A percentile compares a stretch with the other conserved stretches of the same genome.
Evolutionary conservation across 53 echinoderm and acorn worm genomes (phyloP).

Genomic region (Henricia sp.): DNA sequence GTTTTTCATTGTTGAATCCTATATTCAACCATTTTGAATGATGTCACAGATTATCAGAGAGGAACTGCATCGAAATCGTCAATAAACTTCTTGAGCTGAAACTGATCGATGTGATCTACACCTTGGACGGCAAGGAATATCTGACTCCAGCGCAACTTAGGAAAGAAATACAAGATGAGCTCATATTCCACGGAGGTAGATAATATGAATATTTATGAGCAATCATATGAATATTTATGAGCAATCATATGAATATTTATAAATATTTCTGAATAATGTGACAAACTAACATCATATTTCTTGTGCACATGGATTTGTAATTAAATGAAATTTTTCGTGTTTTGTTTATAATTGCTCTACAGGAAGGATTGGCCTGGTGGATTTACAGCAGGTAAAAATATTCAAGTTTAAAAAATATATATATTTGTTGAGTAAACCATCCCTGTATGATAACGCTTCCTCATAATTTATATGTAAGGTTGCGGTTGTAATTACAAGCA

Average conservation of each 20-base stretch:
- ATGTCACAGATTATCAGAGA: conserved; percentile 83
- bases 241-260: too few relatives aligned
- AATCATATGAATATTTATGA: too few relatives aligned
- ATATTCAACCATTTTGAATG: neutral
- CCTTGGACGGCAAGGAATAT: conserved; percentile 96
- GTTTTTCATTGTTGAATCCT: too few relatives aligned
- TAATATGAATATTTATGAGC: too few relatives aligned
- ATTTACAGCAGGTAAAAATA: conserved; percentile 87
- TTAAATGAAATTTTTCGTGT: neutral
- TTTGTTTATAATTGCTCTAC: conserved; percentile 10
- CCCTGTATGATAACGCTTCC: too few relatives aligned
- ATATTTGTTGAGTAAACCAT: too few relatives aligned
- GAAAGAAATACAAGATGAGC: conserved; percentile 94
- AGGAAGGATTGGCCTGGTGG: conserved; percentile 94
- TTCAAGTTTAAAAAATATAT: too few relatives aligned
- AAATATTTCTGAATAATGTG: too few relatives aligned
- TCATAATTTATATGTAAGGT: too few relatives aligned
- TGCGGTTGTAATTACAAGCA: too few relatives aligned
- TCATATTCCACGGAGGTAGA: conserved; percentile 94
- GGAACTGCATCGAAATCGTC: conserved; percentile 97
- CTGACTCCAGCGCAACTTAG: conserved; percentile 85
- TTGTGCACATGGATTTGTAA: neutral
- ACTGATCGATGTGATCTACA: conserved; percentile 86
- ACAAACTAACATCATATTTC: neutral
- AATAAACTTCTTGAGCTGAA: conserved; percentile 83